These are phyloP conservation scores for Oxyruncus cristatus DNA, from an alignment of 2,113 vertebrate genomes.

Conservation along the genomic window DNA sequence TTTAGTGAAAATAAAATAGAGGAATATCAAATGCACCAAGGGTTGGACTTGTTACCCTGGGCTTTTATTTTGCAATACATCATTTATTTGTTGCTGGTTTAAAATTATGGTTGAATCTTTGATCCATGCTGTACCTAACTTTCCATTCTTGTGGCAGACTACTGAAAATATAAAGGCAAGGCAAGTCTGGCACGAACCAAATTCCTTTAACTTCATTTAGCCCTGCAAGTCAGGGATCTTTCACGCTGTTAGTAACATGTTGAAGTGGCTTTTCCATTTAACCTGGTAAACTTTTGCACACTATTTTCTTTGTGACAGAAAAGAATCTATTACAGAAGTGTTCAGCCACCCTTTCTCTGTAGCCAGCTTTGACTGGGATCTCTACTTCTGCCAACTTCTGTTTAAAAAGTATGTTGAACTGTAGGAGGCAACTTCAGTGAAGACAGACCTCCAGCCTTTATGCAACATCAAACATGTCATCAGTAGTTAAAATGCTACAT, in stretches of 20 bases:
- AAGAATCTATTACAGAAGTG: background rate
- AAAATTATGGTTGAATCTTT: background rate
- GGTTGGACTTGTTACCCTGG: background rate
- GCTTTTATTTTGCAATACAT: background rate
- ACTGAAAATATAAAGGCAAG: background rate
- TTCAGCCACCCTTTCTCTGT: background rate
- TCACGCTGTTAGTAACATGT: background rate
- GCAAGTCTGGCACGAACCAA: background rate
- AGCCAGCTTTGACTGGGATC: background rate
- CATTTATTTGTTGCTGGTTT: background rate
- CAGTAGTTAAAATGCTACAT: background rate
- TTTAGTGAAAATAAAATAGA: background rate
- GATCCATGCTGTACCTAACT: background rate
- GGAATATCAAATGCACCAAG: background rate
- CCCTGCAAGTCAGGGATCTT: background rate
- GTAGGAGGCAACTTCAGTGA: background rate
- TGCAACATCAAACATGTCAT: accelerated
- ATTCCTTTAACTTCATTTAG: background rate
- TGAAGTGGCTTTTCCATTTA: background rate
- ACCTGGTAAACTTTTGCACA: background rate
- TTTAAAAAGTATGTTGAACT: background rate
- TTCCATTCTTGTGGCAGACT: background rate
- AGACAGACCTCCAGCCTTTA: background rate
- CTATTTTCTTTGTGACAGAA: background rate
- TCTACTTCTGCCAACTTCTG: background rate